These are phyloP conservation scores for Actias luna DNA, from an alignment of 2,888 invertebrate genomes.

Conservation along the genomic window DNA sequence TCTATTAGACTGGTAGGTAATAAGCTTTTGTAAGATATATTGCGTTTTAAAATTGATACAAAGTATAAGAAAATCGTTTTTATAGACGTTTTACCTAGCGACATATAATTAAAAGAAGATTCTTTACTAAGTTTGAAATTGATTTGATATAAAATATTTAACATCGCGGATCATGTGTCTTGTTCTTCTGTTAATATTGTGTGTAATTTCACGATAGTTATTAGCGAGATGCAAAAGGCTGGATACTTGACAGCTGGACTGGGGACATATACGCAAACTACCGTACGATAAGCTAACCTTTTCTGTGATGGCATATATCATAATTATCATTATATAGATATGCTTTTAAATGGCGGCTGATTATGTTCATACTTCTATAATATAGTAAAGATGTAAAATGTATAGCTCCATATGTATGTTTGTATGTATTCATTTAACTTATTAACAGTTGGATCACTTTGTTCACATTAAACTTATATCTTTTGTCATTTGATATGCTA, in stretches of 20 bases:
- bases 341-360: conserved; percentile 11
- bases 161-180: not conserved
- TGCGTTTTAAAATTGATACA: not conserved
- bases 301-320: conserved; percentile 19
- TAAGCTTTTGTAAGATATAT: not conserved
- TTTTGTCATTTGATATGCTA: too few relatives aligned
- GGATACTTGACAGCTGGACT: conserved; percentile 23
- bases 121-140: not conserved
- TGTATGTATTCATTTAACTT: too few relatives aligned
- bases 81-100: too few relatives aligned
- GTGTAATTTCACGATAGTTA: conserved; percentile 39
- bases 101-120: not conserved
- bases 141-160: not conserved
- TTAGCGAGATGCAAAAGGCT: conserved; percentile 69
- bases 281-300: conserved; percentile 44
- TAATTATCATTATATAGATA: conserved; percentile 15
- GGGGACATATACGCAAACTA: conserved; percentile 32
- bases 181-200: conserved; percentile 19
- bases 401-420: too few relatives aligned
- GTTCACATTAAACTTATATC: too few relatives aligned
- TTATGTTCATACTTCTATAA: not conserved
- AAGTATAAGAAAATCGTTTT: not conserved
- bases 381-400: not conserved
- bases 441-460: too few relatives aligned
- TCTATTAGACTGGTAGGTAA: not conserved